phyloP scores from a whole-genome alignment of 2,797 vertebrate species.

The Furcifer pardalis region DNA sequence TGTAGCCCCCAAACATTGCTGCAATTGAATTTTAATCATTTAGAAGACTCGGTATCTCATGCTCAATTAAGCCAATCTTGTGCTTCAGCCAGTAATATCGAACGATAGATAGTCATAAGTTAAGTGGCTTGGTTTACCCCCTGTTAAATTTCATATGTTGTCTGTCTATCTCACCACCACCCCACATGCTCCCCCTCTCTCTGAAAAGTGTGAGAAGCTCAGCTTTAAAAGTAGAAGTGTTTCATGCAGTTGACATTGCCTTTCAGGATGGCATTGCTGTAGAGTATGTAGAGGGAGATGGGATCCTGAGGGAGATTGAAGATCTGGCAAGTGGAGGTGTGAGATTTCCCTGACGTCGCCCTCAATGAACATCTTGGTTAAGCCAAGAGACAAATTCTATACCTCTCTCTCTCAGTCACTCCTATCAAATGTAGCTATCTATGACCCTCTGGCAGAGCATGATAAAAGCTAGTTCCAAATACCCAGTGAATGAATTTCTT shows the following conservation, averaged over 20 bases:
- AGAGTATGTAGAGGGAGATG: neutral
- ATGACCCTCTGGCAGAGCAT: neutral
- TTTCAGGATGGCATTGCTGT: slow-evolving; percentile 1
- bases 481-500: neutral
- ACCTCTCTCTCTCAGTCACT: neutral
- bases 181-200: too few relatives aligned
- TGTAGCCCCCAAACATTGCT: neutral
- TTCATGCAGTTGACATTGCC: neutral
- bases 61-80: neutral
- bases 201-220: neutral
- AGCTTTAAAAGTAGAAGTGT: neutral
- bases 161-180: neutral
- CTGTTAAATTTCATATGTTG: slow-evolving; percentile 14
- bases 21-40: slow-evolving; percentile 11
- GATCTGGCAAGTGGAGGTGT: slow-evolving; percentile 1
- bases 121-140: neutral
- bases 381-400: neutral
- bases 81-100: slow-evolving; percentile 8
- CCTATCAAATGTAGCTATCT: neutral
- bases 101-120: neutral
- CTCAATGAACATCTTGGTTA: slow-evolving; percentile 6
- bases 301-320: slow-evolving; percentile 10
- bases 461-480: neutral
- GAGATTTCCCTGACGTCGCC: slow-evolving; percentile 14
- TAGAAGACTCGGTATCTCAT: slow-evolving; percentile 8